A percentile compares a stretch with the other conserved stretches of the same genome.
phyloP scores from a whole-genome alignment of 2,888 invertebrate genomes.

The Coelinius sp. region DNA sequence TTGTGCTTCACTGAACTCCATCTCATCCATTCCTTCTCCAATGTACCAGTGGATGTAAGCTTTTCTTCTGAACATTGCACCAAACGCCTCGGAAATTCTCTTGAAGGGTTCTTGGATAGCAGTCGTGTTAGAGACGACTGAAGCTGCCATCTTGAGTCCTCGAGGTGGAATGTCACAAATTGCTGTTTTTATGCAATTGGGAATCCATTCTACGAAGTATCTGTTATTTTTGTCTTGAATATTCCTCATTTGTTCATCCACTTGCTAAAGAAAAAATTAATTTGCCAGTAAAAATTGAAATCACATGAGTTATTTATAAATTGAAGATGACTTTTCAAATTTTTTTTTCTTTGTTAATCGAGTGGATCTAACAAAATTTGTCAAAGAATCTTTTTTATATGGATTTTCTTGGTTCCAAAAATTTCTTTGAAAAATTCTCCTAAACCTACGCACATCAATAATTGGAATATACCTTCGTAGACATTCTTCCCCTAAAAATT shows the following conservation, averaged over 20 bases:
- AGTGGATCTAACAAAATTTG: no score
- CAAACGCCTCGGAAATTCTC: slow-evolving; percentile 85
- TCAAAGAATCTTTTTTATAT: no score
- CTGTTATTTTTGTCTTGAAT: slow-evolving; percentile 76
- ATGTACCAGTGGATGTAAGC: slow-evolving; percentile 98
- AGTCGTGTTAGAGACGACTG: slow-evolving; percentile 88
- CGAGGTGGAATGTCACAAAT: slow-evolving; percentile 84
- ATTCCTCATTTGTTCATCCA: slow-evolving; percentile 81
- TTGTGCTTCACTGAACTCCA: slow-evolving; percentile 95
- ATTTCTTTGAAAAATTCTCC: no score
- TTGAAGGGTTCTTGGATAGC: slow-evolving; percentile 90
- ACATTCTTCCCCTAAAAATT: slow-evolving; percentile 79
- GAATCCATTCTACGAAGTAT: slow-evolving; percentile 81
- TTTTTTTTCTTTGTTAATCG: no score
- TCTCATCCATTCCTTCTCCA: slow-evolving; percentile 96
- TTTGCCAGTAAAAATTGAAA: background rate
- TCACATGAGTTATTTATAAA: background rate
- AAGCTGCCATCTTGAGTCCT: slow-evolving; percentile 87
- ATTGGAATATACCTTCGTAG: slow-evolving; percentile 60
- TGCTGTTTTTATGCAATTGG: slow-evolving; percentile 83
- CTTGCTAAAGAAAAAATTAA: slow-evolving; percentile 55
- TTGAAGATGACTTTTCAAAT: no score
- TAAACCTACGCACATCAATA: no score
- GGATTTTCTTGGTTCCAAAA: no score
- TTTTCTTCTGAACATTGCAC: slow-evolving; percentile 92